Evolutionary conservation across 2,113 vertebrate genomes (phyloP).

Genomic region (Spea multiplicata): DNA sequence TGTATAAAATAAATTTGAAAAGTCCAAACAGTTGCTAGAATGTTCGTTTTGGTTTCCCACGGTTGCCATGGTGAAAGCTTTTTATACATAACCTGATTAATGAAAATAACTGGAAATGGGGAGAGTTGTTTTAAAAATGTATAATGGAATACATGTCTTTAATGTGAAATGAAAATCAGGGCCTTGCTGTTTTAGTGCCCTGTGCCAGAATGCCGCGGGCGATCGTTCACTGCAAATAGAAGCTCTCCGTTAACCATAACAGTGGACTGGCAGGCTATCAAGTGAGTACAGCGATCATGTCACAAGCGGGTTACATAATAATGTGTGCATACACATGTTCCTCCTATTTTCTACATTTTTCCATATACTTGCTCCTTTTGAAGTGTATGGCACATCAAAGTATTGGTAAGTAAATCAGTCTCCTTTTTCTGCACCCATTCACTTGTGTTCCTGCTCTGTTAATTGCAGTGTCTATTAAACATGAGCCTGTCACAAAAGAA

Average conservation of each 20-base stretch:
- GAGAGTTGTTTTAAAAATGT: no score
- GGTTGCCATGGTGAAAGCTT: no score
- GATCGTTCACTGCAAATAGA: conserved; percentile 74
- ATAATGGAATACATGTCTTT: no score
- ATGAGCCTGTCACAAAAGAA: no score
- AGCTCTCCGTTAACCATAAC: conserved; percentile 90
- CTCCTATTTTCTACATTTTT: background rate
- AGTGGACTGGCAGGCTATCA: conserved; percentile 94
- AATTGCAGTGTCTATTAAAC: no score
- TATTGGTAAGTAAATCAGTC: background rate
- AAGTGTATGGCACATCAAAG: conserved; percentile 3
- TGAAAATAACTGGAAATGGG: no score
- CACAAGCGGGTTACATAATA: background rate
- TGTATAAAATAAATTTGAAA: no score
- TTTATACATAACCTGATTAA: no score
- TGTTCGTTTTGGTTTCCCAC: no score
- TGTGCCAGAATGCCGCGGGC: conserved; percentile 75
- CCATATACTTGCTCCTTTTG: background rate
- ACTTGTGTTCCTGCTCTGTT: no score
- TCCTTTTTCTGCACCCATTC: no score
- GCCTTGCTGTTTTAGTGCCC: conserved; percentile 72
- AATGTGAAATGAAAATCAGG: background rate
- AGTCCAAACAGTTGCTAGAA: no score
- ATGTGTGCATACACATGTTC: background rate
- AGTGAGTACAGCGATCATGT: conserved; percentile 66